Evolutionary conservation across 2,888 invertebrate species (phyloP).

Genomic region (Orchesella flavescens): DNA sequence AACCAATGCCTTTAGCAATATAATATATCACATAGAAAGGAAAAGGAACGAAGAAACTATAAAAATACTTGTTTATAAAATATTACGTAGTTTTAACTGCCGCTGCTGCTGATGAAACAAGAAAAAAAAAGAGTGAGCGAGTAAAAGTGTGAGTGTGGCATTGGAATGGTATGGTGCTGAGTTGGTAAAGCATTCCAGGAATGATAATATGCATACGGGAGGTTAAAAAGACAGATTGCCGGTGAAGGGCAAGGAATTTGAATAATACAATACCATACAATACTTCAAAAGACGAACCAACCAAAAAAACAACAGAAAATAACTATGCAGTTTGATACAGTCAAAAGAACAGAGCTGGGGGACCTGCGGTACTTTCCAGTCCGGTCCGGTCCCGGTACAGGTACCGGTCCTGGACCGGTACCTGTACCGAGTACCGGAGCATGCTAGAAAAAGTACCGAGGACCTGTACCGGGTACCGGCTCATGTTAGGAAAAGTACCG

Average conservation of each 20-base stretch:
- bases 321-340: not conserved
- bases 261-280: not conserved
- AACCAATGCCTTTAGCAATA: not conserved
- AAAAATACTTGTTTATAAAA: constrained; percentile 1
- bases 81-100: not conserved
- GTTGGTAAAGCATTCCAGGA: constrained; percentile 25
- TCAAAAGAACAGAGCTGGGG: too few relatives aligned
- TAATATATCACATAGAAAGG: not conserved
- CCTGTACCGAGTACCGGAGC: too few relatives aligned
- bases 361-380: too few relatives aligned
- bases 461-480: too few relatives aligned
- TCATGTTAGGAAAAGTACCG: too few relatives aligned
- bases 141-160: too few relatives aligned
- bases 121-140: too few relatives aligned
- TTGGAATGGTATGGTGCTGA: constrained; percentile 19
- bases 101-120: constrained; percentile 1
- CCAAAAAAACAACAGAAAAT: too few relatives aligned
- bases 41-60: not conserved
- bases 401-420: too few relatives aligned
- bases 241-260: constrained; percentile 25
- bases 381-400: too few relatives aligned
- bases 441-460: too few relatives aligned
- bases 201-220: constrained; percentile 22
- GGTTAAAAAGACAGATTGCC: constrained; percentile 22
- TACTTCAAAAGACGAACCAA: not conserved